Percentiles rank a stretch among this genome's conserved stretches.
These are phyloP conservation scores for Epinephelus malabaricus DNA, from an alignment of 2,797 vertebrate genomes.

Conservation along the genomic window DNA sequence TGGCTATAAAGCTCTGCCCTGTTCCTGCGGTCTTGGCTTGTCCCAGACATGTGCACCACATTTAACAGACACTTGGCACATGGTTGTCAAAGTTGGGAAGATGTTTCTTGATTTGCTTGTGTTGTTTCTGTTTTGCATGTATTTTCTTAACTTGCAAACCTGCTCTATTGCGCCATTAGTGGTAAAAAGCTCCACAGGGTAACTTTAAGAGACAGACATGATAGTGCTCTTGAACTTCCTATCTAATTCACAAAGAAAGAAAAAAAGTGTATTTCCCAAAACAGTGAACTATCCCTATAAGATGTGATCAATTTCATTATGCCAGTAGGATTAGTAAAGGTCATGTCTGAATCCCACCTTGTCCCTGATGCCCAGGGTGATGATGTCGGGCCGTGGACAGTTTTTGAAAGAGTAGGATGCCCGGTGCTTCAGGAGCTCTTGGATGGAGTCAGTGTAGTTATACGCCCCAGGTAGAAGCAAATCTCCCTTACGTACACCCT, in stretches of 20 bases:
- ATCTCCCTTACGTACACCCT: slow-evolving; percentile 56
- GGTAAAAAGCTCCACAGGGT: not conserved
- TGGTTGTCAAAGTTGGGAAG: too few species aligned
- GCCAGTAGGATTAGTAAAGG: not conserved
- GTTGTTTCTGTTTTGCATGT: too few species aligned
- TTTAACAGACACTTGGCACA: too few species aligned
- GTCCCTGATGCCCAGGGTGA: slow-evolving; percentile 77
- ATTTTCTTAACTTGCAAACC: not conserved
- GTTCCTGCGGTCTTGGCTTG: too few species aligned
- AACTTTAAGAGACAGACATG: not conserved
- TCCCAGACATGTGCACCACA: too few species aligned
- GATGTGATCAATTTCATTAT: not conserved
- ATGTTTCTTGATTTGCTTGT: too few species aligned
- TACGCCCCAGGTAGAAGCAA: slow-evolving; percentile 79
- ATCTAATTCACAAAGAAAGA: not conserved
- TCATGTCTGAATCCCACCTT: slow-evolving; percentile 67
- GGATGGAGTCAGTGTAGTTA: slow-evolving; percentile 73
- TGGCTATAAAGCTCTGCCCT: too few species aligned
- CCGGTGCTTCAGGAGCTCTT: slow-evolving; percentile 67
- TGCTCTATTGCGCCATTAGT: not conserved
- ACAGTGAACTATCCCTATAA: not conserved
- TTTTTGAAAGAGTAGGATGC: slow-evolving; percentile 83
- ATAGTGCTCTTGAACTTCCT: not conserved
- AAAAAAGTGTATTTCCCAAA: not conserved
- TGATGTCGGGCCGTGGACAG: slow-evolving; percentile 69